A percentile compares a stretch with the other conserved stretches of the same genome.
Evolutionary conservation across 92 coral and sea anemone genomes (phyloP).

Genomic region (Porites lobata): DNA sequence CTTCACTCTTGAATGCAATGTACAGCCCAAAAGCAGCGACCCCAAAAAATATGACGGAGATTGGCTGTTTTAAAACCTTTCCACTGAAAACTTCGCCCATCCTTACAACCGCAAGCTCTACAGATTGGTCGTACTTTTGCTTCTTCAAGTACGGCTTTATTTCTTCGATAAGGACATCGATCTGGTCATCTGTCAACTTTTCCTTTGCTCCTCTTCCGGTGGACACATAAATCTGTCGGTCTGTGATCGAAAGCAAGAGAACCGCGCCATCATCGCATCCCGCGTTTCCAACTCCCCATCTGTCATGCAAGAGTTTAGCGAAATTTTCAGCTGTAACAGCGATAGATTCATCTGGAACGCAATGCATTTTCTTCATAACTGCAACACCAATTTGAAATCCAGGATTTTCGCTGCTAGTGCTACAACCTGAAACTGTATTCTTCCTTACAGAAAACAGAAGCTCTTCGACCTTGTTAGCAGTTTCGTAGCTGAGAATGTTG

Average conservation of each 20-base stretch:
- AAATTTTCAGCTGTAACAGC: constrained; percentile 67
- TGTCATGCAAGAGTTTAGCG: constrained; percentile 76
- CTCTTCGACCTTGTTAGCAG: constrained; percentile 82
- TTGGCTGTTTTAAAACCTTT: constrained; percentile 46
- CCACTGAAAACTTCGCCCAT: constrained; percentile 89
- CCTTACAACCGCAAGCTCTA: constrained; percentile 66
- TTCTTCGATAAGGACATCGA: constrained; percentile 79
- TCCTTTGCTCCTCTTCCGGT: constrained; percentile 84
- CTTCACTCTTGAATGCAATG: constrained; percentile 42
- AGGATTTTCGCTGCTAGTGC: constrained; percentile 41
- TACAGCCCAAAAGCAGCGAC: constrained; percentile 35
- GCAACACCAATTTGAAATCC: constrained; percentile 91
- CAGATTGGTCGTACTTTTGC: constrained; percentile 65
- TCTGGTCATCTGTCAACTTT: constrained; percentile 80
- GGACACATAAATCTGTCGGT: constrained; percentile 83
- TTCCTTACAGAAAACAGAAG: constrained; percentile 54
- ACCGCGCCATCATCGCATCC: constrained; percentile 87
- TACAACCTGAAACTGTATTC: constrained; percentile 84
- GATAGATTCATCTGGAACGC: constrained; percentile 34
- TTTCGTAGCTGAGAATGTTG: constrained; percentile 63
- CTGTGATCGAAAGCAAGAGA: constrained; percentile 67
- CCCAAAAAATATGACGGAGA: constrained; percentile 36
- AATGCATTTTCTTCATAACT: constrained; percentile 67
- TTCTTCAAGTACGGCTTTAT: constrained; percentile 69
- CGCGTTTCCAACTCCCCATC: constrained; percentile 84